Base-by-base conservation (phyloP, 1,140 invertebrate genomes). In the Cotesia vestalis region DNA sequence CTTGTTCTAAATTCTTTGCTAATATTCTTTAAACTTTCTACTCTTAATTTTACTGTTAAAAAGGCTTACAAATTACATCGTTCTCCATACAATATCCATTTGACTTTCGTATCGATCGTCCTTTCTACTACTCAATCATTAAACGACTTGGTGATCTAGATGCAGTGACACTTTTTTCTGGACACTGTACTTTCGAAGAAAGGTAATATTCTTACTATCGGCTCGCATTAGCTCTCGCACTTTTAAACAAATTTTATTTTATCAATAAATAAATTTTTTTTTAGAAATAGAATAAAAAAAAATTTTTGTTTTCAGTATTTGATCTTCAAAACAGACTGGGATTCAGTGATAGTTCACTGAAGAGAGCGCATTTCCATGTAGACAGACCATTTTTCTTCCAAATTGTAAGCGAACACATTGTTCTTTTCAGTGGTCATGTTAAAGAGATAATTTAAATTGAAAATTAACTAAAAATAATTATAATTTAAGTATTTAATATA, bases 61-160 rank as follows among this genome's bases (percentile, higher is more conserved):
- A 62, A 76, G 77, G 52, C 72, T 36, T 67, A 51, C 9, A 20
- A 46, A 53, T 75, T 40, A 36, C 67, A 60, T 12, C 69, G 34
- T 71, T 76, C 9, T 78, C 74, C 27, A 55, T 73, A 51, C 75
- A 53, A 38, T 34, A 51, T 35, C 66, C 57, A 52, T 38, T 51
- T 57, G 66, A 75, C 62, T 66, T 78, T n/a, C 34, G 46, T 46
- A 64, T 74, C 55, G 74, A 79, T 73, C 78, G 64, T 74, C 75
- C 78, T 11, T 79, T 79, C 75, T 75, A 76, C 72, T 79, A 73
- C 59, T 55, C 72, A 61, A 79, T 79, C 35, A 61, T 77, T 14
- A 73, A 69, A 62, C 68, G 67, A 60, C 66, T 66, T 53, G 72
- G 67, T 46, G 34, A 57, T 46, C 38, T 55, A 20, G 20, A 61